Evolutionary conservation across 2,888 invertebrate genomes (phyloP).

Genomic region (Morinoia aosen): DNA sequence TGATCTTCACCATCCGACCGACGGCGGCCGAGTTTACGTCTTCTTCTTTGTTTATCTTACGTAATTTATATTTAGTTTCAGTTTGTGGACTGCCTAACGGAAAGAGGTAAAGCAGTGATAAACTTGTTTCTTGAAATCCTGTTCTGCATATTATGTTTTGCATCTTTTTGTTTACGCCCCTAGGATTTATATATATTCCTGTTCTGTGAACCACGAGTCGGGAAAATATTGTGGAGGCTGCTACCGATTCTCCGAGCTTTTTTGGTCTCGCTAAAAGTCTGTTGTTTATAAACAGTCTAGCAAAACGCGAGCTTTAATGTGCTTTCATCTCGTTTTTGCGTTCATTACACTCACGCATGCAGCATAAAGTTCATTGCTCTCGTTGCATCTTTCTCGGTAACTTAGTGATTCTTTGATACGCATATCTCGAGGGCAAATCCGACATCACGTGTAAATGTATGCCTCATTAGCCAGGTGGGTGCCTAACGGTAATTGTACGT

Average conservation of each 20-base stretch:
- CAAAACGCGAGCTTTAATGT: background rate
- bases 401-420: background rate
- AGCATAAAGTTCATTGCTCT: background rate
- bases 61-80: background rate
- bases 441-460: background rate
- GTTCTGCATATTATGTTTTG: background rate
- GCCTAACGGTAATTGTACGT: background rate
- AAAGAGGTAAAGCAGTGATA: background rate
- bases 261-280: background rate
- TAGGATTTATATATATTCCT: background rate
- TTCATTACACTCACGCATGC: background rate
- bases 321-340: background rate
- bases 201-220: background rate
- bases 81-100: background rate
- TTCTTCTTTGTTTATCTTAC: background rate
- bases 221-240: background rate
- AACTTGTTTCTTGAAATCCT: background rate
- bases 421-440: background rate
- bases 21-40: background rate
- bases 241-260: background rate
- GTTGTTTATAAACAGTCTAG: constrained; percentile 25
- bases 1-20: background rate
- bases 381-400: background rate
- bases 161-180: background rate
- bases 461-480: background rate